Percentiles rank a stretch among this genome's conserved stretches.
These are phyloP conservation scores for Pseudopodoces humilis DNA, from an alignment of 2,113 vertebrate genomes.

Conservation along the genomic window DNA sequence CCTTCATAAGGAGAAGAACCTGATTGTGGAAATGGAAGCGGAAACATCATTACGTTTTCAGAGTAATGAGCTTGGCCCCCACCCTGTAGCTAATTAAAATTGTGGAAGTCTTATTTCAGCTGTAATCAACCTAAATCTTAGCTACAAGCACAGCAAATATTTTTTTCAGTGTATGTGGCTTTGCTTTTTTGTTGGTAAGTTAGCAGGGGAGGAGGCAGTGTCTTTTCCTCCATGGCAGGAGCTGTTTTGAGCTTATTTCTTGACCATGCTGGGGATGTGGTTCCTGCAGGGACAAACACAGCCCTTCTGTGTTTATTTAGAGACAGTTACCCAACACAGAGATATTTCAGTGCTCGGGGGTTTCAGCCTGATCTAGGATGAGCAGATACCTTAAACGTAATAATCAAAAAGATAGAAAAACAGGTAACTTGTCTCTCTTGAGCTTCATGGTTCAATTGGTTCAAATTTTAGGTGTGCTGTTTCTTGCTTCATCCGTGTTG, in stretches of 20 bases:
- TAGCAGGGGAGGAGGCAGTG: background rate
- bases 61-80: slow-evolving; percentile 20
- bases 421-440: background rate
- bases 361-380: background rate
- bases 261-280: background rate
- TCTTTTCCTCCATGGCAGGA: background rate
- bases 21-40: slow-evolving; percentile 5
- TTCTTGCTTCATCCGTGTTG: background rate
- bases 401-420: background rate
- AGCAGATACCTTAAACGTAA: background rate
- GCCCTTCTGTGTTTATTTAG: background rate
- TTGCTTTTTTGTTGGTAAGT: background rate
- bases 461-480: background rate
- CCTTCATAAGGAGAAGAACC: background rate
- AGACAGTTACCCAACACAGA: background rate
- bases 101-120: slow-evolving; percentile 24
- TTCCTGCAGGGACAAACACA: background rate
- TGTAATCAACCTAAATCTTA: slow-evolving; percentile 45
- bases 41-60: background rate
- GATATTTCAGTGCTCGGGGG: background rate
- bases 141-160: background rate
- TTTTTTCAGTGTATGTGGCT: background rate
- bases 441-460: background rate
- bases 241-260: background rate
- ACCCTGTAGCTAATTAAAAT: slow-evolving; percentile 33